phyloP scores from a whole-genome alignment of 2,113 vertebrate genomes.

The Reinhardtius hippoglossoides region DNA sequence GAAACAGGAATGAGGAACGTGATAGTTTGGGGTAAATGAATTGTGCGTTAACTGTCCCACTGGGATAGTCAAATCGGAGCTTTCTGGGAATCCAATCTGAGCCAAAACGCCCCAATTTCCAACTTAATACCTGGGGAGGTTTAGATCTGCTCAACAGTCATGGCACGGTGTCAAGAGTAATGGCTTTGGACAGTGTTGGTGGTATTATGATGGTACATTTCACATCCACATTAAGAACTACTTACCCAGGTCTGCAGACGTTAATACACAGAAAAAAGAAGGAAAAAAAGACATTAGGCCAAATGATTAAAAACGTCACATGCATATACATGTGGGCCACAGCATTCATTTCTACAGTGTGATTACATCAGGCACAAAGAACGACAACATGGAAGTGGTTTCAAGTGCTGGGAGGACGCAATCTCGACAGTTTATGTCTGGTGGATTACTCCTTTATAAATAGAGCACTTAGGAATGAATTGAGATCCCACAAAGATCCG shows the following conservation, averaged over 20 bases:
- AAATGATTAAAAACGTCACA: conserved; percentile 37
- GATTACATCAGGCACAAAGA: conserved; percentile 58
- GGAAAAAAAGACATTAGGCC: conserved; percentile 51
- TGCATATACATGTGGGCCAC: conserved; percentile 15
- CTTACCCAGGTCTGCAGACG: conserved; percentile 78
- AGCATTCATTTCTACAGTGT: conserved; percentile 23
- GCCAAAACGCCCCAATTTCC: conserved; percentile 33
- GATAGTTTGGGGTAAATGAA: conserved; percentile 49
- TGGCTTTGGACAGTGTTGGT: conserved; percentile 1
- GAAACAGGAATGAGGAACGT: conserved; percentile 45
- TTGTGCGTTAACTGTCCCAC: conserved; percentile 33
- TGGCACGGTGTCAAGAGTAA: conserved; percentile 26
- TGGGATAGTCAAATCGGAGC: conserved; percentile 37
- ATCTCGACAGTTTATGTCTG: conserved; percentile 71
- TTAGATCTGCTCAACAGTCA: conserved; percentile 33
- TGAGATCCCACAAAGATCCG: conserved; percentile 45
- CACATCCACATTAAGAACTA: conserved; percentile 47
- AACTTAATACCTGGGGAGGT: conserved; percentile 59
- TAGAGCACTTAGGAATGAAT: conserved; percentile 64
- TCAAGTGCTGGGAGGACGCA: conserved; percentile 68
- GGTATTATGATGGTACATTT: conserved; percentile 24
- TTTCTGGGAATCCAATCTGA: conserved; percentile 36
- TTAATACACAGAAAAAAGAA: conserved; percentile 39
- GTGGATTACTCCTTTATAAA: conserved; percentile 69
- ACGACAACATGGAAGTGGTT: conserved; percentile 61